These are phyloP conservation scores for Galleria mellonella DNA, from an alignment of 1,140 invertebrate species.

Conservation along the genomic window DNA sequence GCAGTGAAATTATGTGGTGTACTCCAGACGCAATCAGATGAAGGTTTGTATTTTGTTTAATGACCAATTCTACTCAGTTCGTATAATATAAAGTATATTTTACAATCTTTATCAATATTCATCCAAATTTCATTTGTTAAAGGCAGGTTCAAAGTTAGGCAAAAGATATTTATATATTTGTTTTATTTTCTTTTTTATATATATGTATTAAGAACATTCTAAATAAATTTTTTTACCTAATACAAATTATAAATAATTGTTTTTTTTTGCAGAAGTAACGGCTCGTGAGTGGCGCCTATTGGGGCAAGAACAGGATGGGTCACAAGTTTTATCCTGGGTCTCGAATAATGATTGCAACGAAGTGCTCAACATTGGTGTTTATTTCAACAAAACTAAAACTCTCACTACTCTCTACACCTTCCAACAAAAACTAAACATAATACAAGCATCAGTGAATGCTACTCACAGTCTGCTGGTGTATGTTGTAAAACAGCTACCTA, in stretches of 20 bases:
- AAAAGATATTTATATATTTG: no score
- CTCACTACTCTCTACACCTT: conserved; percentile 79
- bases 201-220: no score
- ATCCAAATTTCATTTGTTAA: no score
- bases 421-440: conserved; percentile 77
- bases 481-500: conserved; percentile 73
- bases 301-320: conserved; percentile 84
- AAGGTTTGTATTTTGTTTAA: conserved; percentile 39
- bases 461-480: conserved; percentile 79
- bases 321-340: conserved; percentile 82
- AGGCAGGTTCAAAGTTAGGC: no score
- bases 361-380: conserved; percentile 70
- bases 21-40: conserved; percentile 45
- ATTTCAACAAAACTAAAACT: conserved; percentile 73
- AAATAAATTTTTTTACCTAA: background rate
- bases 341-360: conserved; percentile 56
- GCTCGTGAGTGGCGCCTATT: conserved; percentile 84
- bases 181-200: no score
- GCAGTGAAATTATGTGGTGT: conserved; percentile 69
- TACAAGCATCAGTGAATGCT: conserved; percentile 86
- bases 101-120: no score
- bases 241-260: background rate
- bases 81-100: background rate
- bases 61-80: conserved; percentile 1
- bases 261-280: conserved; percentile 52